Percentiles rank a stretch among this genome's conserved stretches.
phyloP scores from a whole-genome alignment of 1,140 invertebrate species.

The Hyphantria cunea region DNA sequence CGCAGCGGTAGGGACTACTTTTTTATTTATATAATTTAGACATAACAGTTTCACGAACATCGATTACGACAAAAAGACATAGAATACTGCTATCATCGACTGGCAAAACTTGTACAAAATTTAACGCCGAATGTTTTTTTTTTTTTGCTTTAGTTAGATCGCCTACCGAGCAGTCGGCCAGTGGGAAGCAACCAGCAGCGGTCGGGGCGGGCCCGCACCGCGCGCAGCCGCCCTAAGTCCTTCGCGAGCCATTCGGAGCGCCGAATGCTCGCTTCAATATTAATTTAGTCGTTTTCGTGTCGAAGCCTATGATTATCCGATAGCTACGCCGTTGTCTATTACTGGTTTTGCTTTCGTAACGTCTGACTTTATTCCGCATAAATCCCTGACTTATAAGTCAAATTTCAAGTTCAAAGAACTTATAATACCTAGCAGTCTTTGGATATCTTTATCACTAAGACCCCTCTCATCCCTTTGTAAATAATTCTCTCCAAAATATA shows the following conservation, averaged over 20 bases:
- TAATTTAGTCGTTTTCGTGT: constrained; percentile 50
- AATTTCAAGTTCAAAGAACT: constrained; percentile 73
- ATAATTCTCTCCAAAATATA: constrained; percentile 79
- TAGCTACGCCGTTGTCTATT: constrained; percentile 63
- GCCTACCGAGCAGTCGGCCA: constrained; percentile 30
- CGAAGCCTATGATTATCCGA: constrained; percentile 61
- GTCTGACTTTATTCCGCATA: constrained; percentile 67
- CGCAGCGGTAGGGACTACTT: constrained; percentile 14
- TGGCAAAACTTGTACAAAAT: constrained; percentile 28
- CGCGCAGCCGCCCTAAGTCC: constrained; percentile 7
- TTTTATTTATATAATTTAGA: constrained; percentile 25
- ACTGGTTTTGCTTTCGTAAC: constrained; percentile 50
- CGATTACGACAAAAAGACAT: constrained; percentile 23
- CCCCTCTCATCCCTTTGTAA: constrained; percentile 73
- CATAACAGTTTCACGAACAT: constrained; percentile 27
- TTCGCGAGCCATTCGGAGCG: constrained; percentile 28
- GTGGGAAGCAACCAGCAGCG: constrained; percentile 26
- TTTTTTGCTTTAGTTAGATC: constrained; percentile 15
- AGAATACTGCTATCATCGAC: constrained; percentile 30
- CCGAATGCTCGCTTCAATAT: constrained; percentile 40
- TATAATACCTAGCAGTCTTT: constrained; percentile 80
- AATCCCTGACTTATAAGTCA: constrained; percentile 61
- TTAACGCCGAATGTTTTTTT: constrained; percentile 30
- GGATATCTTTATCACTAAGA: constrained; percentile 77
- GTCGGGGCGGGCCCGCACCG: no score